Percentiles rank a stretch among this genome's conserved stretches.
These are phyloP conservation scores for Sericinus montela DNA, from an alignment of 2,888 invertebrate species.

Conservation along the genomic window DNA sequence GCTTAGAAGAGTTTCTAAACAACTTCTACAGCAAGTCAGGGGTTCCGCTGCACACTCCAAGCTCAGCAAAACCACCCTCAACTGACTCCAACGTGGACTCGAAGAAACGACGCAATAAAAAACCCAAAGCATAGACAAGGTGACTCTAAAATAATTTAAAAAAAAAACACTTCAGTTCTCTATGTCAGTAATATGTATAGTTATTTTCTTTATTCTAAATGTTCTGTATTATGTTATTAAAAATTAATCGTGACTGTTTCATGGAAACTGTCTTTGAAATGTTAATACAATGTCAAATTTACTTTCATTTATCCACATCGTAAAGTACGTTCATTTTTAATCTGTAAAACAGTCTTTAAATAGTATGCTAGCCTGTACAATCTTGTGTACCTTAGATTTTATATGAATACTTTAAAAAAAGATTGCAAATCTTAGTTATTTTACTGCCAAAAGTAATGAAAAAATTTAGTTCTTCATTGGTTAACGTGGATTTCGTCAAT, in stretches of 20 bases:
- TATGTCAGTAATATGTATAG: background rate
- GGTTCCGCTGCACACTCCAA: constrained; percentile 43
- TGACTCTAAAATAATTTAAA: background rate
- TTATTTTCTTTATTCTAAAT: no score
- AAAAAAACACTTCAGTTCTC: background rate
- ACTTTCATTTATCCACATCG: no score
- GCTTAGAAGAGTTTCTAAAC: constrained; percentile 90
- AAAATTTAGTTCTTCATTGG: no score
- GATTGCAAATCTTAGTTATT: no score
- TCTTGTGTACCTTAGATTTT: constrained; percentile 10
- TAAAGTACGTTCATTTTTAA: constrained; percentile 19
- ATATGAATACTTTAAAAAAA: background rate
- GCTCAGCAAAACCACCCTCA: constrained; percentile 27
- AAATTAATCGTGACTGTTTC: no score
- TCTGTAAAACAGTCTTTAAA: constrained; percentile 37
- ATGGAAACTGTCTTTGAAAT: no score
- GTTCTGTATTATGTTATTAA: no score
- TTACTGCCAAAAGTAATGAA: no score
- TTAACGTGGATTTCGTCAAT: no score
- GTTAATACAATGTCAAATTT: no score
- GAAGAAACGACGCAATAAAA: constrained; percentile 64
- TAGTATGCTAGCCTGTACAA: constrained; percentile 20
- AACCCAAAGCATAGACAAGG: constrained; percentile 45
- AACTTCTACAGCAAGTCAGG: constrained; percentile 85
- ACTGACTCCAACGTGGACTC: constrained; percentile 30